Conservation (phyloP, 2,113 vertebrate species). For the Otocyon megalotis region DNA sequence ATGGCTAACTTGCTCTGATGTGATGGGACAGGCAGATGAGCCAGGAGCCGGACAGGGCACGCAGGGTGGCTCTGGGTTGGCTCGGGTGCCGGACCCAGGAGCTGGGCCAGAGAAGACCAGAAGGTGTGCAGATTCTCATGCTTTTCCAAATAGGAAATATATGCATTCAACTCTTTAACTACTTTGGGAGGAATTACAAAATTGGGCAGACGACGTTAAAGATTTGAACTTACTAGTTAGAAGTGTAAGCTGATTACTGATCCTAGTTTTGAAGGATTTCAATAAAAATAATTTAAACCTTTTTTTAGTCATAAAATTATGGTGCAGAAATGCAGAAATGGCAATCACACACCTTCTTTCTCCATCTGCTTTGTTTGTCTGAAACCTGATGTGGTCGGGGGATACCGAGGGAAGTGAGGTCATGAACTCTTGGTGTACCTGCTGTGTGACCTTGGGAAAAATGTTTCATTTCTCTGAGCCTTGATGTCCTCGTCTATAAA, state of each 20-base stretch:
- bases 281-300: not conserved
- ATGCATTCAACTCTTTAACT: accelerated
- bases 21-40: not conserved
- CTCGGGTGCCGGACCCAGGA: accelerated
- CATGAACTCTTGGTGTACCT: no score
- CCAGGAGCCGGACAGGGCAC: not conserved
- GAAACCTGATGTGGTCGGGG: not conserved
- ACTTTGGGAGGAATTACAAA: not conserved
- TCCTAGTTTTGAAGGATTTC: not conserved
- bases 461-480: not conserved
- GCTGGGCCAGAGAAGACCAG: not conserved
- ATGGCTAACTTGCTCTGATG: accelerated
- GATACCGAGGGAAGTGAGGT: not conserved
- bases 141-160: not conserved
- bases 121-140: not conserved
- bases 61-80: accelerated
- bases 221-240: not conserved
- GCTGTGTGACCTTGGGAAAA: not conserved
- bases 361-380: not conserved
- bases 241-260: not conserved
- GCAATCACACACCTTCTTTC: not conserved
- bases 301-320: not conserved
- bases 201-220: not conserved
- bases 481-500: accelerated
- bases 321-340: not conserved